Conservation (phyloP, 1,140 invertebrate species). For the Aphelinus certus region DNA sequence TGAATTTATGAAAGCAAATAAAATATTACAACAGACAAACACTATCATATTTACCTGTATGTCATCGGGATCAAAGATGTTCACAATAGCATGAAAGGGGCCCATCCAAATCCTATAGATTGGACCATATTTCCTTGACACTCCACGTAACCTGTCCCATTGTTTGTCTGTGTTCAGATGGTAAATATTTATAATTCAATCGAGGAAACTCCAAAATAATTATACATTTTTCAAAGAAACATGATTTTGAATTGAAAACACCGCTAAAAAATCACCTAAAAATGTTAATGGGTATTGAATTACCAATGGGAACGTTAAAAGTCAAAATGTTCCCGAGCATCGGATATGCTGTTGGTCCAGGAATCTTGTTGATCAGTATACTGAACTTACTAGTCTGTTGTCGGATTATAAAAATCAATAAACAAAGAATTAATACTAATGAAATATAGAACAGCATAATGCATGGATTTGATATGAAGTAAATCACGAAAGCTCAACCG, state of each 20-base stretch:
- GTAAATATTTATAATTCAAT: neutral
- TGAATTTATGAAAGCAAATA: neutral
- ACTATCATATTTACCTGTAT: conserved; percentile 5
- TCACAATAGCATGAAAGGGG: neutral
- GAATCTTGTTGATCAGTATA: neutral
- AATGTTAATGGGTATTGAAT: neutral
- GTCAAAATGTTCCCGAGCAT: neutral
- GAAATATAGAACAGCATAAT: too few relatives aligned
- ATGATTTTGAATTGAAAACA: neutral
- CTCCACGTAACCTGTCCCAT: neutral
- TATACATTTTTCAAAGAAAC: neutral
- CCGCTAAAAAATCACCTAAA: neutral
- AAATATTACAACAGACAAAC: neutral
- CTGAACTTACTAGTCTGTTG: neutral
- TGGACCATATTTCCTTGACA: conserved; percentile 8
- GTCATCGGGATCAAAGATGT: conserved; percentile 4
- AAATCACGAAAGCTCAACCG: too few relatives aligned
- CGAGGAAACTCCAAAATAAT: neutral
- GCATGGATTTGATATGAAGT: too few relatives aligned
- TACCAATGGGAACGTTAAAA: conserved; percentile 20
- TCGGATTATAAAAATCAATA: too few relatives aligned
- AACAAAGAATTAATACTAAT: too few relatives aligned
- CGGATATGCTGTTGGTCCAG: neutral
- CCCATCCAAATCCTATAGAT: neutral
- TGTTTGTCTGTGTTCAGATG: neutral